These are phyloP conservation scores for Cephalotes varians DNA, from an alignment of 2,888 invertebrate species.

Conservation along the genomic window DNA sequence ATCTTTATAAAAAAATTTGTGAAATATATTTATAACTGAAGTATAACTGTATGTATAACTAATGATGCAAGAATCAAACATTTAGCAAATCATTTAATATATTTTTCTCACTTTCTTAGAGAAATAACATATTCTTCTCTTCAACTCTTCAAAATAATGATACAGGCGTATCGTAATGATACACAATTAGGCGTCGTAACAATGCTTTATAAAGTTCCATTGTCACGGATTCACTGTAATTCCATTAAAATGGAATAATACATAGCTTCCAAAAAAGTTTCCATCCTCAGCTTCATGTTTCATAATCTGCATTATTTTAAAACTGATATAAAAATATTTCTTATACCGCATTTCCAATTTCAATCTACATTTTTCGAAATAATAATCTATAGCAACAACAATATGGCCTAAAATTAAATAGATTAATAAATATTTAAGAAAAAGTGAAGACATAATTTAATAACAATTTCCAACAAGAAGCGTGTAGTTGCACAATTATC, in stretches of 20 bases:
- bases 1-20: background rate
- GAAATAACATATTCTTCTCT: background rate
- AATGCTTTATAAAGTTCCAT: slow-evolving; percentile 26
- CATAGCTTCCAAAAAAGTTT: slow-evolving; percentile 35
- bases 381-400: background rate
- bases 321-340: background rate
- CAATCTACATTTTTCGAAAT: background rate
- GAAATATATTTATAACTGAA: background rate
- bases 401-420: background rate
- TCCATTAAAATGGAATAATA: slow-evolving; percentile 46
- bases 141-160: slow-evolving; percentile 19
- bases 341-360: background rate
- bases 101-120: background rate
- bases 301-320: slow-evolving; percentile 19
- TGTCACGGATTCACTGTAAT: slow-evolving; percentile 30
- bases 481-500: background rate
- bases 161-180: no score
- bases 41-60: no score
- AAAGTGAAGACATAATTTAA: background rate
- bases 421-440: background rate
- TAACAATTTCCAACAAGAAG: background rate
- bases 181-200: slow-evolving; percentile 15
- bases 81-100: slow-evolving; percentile 5
- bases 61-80: background rate
- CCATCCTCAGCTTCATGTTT: slow-evolving; percentile 25